Percentiles rank a stretch among this genome's conserved stretches.
phyloP scores from a whole-genome alignment of 2,888 invertebrate species.

The Sipunculus nudus region DNA sequence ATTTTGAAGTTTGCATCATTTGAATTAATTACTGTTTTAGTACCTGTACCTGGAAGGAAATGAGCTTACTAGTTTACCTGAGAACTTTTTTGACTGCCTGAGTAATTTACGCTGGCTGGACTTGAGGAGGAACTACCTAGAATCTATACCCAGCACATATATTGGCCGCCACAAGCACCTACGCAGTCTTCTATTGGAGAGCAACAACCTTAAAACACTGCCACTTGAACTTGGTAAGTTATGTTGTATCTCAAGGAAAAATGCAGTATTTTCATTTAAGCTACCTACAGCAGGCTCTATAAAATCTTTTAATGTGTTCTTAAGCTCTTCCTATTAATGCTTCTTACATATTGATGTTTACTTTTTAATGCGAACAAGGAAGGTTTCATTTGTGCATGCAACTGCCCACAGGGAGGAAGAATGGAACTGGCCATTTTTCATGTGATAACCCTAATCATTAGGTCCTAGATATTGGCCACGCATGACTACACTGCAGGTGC shows the following conservation, averaged over 20 bases:
- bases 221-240: conserved; percentile 61
- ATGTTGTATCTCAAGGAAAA: too few species aligned
- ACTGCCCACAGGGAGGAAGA: too few species aligned
- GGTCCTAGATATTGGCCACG: too few species aligned
- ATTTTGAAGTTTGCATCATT: too few species aligned
- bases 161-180: conserved; percentile 57
- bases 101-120: conserved; percentile 63
- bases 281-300: not conserved
- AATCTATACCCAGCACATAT: conserved; percentile 55
- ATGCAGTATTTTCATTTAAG: not conserved
- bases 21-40: conserved; percentile 43
- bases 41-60: conserved; percentile 64
- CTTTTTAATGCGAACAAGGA: too few species aligned
- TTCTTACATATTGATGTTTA: too few species aligned
- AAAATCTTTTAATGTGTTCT: too few species aligned
- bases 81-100: conserved; percentile 60
- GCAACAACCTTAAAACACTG: conserved; percentile 57
- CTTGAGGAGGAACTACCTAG: conserved; percentile 56
- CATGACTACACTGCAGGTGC: too few species aligned
- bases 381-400: too few species aligned
- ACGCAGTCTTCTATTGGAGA: conserved; percentile 59
- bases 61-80: conserved; percentile 55
- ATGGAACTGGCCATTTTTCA: too few species aligned
- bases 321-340: too few species aligned
- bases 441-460: too few species aligned